Percentiles rank a stretch among this genome's conserved stretches.
phyloP scores from a whole-genome alignment of 2,113 vertebrate genomes.

The Dendropsophus ebraccatus region DNA sequence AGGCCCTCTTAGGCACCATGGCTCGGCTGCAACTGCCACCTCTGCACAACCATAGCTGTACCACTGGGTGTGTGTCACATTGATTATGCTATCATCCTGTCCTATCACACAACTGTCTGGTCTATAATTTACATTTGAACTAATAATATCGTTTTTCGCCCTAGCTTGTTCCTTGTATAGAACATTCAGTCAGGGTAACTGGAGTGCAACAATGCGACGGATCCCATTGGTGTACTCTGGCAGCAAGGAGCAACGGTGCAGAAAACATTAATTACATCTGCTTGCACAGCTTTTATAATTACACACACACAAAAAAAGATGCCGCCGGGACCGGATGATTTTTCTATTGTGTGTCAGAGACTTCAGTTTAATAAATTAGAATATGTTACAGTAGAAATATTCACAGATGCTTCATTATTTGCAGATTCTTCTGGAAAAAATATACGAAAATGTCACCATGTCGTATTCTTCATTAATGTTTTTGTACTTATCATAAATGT shows the following conservation, averaged over 20 bases:
- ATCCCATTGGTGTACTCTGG: not conserved
- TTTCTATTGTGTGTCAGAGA: not conserved
- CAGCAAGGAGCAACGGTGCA: slow-evolving; percentile 19
- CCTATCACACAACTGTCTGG: not conserved
- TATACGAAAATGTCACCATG: not conserved
- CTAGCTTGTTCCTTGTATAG: not conserved
- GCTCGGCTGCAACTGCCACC: not conserved
- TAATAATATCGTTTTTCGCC: slow-evolving; percentile 14
- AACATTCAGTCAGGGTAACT: not conserved
- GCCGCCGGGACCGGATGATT: not conserved
- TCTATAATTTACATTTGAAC: not conserved
- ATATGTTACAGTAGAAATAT: not conserved
- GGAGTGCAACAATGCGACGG: slow-evolving; percentile 12
- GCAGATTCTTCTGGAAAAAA: not conserved
- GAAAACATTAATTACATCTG: slow-evolving; percentile 44
- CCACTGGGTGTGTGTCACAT: not conserved
- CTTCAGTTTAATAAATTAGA: not conserved
- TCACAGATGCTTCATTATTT: not conserved
- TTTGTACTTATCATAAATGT: not conserved
- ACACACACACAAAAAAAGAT: not conserved
- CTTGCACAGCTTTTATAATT: slow-evolving; percentile 45
- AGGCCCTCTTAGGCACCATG: not conserved
- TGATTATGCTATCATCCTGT: not conserved
- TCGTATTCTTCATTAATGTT: not conserved
- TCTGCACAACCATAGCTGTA: not conserved